phyloP scores from a whole-genome alignment of 2,888 invertebrate genomes.

The Orthosia gothica region DNA sequence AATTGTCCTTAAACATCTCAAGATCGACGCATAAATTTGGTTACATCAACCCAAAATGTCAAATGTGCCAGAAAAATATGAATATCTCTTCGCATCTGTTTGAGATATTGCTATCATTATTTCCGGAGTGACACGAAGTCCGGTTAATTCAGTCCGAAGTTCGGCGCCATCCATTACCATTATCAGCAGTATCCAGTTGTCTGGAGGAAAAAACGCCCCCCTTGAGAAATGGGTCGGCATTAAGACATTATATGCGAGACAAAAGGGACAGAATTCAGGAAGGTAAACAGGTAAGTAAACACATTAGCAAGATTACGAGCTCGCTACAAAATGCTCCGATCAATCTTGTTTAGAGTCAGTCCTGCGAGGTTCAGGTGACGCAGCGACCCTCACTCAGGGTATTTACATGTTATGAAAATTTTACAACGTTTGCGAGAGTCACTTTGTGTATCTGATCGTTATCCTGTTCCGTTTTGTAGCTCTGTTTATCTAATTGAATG shows the following conservation, averaged over 20 bases:
- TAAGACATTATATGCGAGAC: conserved; percentile 80
- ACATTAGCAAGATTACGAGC: conserved; percentile 85
- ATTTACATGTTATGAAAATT: conserved; percentile 62
- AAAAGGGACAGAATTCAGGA: conserved; percentile 76
- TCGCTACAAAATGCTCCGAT: conserved; percentile 74
- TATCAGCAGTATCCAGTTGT: conserved; percentile 80
- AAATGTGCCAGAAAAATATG: conserved; percentile 64
- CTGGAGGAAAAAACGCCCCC: conserved; percentile 71
- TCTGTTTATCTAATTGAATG: conserved; percentile 39
- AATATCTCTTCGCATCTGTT: conserved; percentile 61
- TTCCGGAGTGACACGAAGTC: conserved; percentile 71
- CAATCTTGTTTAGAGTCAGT: conserved; percentile 77
- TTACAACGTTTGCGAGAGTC: conserved; percentile 49
- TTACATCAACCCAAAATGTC: conserved; percentile 58
- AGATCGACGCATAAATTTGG: conserved; percentile 68
- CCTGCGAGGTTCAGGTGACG: conserved; percentile 61
- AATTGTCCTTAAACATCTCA: conserved; percentile 51
- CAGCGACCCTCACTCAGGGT: conserved; percentile 23
- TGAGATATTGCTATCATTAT: conserved; percentile 75
- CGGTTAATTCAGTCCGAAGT: conserved; percentile 75
- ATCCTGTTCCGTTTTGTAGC: conserved; percentile 29
- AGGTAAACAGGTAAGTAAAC: conserved; percentile 85
- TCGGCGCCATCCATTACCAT: conserved; percentile 80
- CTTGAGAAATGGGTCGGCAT: conserved; percentile 79
- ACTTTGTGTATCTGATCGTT: conserved; percentile 40